phyloP scores from a whole-genome alignment of 2,113 vertebrate species.

The Hippocampus mohnikei region DNA sequence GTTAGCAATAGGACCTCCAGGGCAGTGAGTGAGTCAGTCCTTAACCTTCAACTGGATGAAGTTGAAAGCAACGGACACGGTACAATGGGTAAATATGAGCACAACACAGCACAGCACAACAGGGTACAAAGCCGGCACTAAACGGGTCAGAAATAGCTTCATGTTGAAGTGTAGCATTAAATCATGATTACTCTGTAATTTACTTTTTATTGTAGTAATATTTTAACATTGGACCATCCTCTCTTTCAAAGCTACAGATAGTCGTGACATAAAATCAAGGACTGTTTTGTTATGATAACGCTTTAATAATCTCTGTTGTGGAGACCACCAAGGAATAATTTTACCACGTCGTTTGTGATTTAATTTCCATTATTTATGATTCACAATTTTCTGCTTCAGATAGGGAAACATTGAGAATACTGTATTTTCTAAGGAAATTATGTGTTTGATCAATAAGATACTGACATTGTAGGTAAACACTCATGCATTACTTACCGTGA shows the following conservation, averaged over 20 bases:
- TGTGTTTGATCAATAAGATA: neutral
- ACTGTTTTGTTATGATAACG: neutral
- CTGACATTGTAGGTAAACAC: conserved; percentile 11
- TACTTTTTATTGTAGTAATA: neutral
- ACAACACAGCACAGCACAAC: neutral
- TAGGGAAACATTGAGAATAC: neutral
- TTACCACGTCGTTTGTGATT: neutral
- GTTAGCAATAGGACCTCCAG: conserved; percentile 32
- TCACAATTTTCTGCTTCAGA: neutral
- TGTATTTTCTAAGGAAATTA: neutral
- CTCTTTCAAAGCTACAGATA: neutral
- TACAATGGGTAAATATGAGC: conserved; percentile 77
- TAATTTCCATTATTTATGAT: neutral
- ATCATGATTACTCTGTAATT: neutral
- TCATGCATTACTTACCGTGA: conserved; percentile 8
- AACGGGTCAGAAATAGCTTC: neutral
- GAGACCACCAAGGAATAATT: neutral
- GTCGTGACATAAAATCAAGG: neutral
- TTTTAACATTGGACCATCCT: neutral
- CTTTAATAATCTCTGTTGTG: neutral
- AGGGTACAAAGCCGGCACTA: neutral
- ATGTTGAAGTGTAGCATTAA: neutral
- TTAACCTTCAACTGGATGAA: conserved; percentile 77
- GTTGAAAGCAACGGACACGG: conserved; percentile 83
- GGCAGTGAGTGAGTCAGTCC: conserved; percentile 58